phyloP scores from a whole-genome alignment of 1,140 invertebrate species.

The Diprion similis region DNA sequence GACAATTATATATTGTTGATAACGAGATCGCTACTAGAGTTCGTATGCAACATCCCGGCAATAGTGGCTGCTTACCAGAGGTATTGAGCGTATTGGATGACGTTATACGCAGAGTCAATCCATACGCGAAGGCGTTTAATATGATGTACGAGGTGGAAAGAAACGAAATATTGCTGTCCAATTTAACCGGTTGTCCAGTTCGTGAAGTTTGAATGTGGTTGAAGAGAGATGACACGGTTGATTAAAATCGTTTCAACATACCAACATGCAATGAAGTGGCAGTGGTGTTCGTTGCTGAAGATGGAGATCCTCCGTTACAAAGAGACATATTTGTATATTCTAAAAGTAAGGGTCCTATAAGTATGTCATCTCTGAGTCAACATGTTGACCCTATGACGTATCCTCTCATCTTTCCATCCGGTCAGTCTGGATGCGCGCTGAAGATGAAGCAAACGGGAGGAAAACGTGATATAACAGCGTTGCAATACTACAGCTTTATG shows the following conservation, averaged over 20 bases:
- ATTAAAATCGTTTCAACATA: too few species aligned
- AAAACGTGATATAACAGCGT: too few species aligned
- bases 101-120: too few species aligned
- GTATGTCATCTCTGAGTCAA: not conserved
- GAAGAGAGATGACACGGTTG: too few species aligned
- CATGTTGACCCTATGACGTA: too few species aligned
- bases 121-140: not conserved
- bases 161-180: not conserved
- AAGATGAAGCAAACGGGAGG: conserved; percentile 12
- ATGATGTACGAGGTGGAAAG: not conserved
- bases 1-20: too few species aligned
- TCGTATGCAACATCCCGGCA: not conserved
- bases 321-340: too few species aligned
- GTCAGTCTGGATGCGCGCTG: conserved; percentile 15
- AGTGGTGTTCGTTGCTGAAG: too few species aligned
- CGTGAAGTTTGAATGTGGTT: not conserved
- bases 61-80: not conserved
- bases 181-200: not conserved
- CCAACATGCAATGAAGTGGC: too few species aligned
- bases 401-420: not conserved
- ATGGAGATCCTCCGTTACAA: too few species aligned
- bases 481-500: too few species aligned
- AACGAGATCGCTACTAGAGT: not conserved
- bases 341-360: not conserved
- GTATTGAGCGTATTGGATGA: not conserved